Base-by-base conservation (phyloP, 2,888 invertebrate species). In the Ectropis crepuscularia region DNA sequence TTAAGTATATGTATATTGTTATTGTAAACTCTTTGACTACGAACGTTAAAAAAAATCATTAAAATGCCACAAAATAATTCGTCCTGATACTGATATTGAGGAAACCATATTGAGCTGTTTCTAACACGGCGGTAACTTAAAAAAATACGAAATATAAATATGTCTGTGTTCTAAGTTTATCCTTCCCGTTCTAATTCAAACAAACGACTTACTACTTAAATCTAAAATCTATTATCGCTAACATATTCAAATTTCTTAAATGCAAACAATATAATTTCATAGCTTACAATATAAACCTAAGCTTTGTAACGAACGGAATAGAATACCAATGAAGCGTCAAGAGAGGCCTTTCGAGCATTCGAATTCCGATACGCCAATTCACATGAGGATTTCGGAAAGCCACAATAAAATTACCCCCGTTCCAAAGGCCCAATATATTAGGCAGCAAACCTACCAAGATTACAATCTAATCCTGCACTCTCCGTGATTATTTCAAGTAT, bases 241-340 rank as follows among this genome's bases (percentile, higher is more conserved):
- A 6, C 36, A 36, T 51, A 39, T 53, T 43, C 37, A 11, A 53
- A 53, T 36, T 37, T 39, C 37, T 28, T 37, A 55, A 55, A 46
- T 47, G 47, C 16, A 55, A 39, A 55, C 47, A 47, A 46, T 55
- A 46, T 38, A 55, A 46, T 59, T 41, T 45, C 36, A 53, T 28
- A 48, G 36, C 38, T 9, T 46, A 46, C 38, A 49, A 53, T 53
- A 46, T 47, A 47, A 47, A 63, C 37, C 46, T 50, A 55, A 57
- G 45, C 49, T 46, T 37, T 8, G 50, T 59, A 58, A 63, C 46
- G 41, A 61, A 61, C 39, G 59, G 70, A 63, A 69, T 71, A 72
- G 79, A 81, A 81, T 80, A 74, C 70, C 78, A 82, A 82, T 80
- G 79, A 78, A 75, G 69, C 72, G 64, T 65, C 69, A 72, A 77